Evolutionary conservation across 2,888 invertebrate species (phyloP).

Genomic region (Lithosia quadra): DNA sequence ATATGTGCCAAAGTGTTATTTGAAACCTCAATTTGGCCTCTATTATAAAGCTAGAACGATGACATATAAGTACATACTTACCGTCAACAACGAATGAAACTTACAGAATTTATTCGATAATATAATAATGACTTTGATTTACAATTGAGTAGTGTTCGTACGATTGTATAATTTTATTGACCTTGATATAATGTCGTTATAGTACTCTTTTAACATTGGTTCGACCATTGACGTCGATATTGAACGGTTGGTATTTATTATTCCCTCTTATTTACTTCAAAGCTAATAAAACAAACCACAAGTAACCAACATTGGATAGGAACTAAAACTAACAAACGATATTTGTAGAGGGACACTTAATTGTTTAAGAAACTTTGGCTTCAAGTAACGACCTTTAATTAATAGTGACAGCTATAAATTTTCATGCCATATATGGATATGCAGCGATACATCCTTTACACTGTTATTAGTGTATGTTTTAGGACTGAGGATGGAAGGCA

Average conservation of each 20-base stretch:
- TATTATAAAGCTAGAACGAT: conserved; percentile 6
- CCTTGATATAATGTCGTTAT: neutral
- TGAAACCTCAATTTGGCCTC: conserved; percentile 12
- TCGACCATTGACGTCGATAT: conserved; percentile 38
- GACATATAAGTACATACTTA: neutral
- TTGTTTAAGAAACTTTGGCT: conserved; percentile 66
- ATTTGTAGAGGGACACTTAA: conserved; percentile 62
- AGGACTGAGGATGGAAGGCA: conserved; percentile 51
- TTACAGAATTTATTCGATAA: neutral
- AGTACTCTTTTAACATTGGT: conserved; percentile 31
- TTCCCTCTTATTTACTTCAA: conserved; percentile 42
- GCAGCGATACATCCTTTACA: conserved; percentile 56
- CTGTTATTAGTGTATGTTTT: conserved; percentile 62
- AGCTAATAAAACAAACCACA: conserved; percentile 51
- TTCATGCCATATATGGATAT: conserved; percentile 62
- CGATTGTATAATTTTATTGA: too few species aligned
- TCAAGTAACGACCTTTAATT: conserved; percentile 68
- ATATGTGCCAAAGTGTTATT: conserved; percentile 12
- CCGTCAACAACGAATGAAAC: too few species aligned
- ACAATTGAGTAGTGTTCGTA: too few species aligned
- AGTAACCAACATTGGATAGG: conserved; percentile 48
- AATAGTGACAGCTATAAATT: conserved; percentile 72
- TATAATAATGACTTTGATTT: neutral
- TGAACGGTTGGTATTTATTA: conserved; percentile 37
- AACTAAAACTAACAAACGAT: conserved; percentile 54